Percentiles rank a stretch among this genome's conserved stretches.
phyloP scores from a whole-genome alignment of 2,113 vertebrate genomes.

The Dinomys branickii region DNA sequence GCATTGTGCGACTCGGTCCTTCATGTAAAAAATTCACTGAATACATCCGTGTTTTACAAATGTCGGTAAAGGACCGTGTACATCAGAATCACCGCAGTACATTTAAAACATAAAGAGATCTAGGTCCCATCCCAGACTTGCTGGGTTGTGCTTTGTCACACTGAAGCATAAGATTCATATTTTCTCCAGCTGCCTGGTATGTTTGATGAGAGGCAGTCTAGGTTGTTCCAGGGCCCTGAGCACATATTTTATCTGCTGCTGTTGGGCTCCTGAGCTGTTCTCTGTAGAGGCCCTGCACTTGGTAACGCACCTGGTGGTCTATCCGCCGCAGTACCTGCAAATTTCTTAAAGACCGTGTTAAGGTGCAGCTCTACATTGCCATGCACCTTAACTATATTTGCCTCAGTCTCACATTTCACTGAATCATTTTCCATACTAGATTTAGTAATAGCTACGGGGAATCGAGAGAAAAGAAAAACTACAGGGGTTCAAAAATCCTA shows the following conservation, averaged over 20 bases:
- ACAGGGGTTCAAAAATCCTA: background rate
- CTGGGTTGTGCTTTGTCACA: background rate
- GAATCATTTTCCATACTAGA: background rate
- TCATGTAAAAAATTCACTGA: background rate
- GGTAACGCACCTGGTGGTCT: background rate
- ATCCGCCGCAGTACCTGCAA: background rate
- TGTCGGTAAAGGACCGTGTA: background rate
- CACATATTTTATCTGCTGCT: accelerated
- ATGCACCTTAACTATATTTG: background rate
- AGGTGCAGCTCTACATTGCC: background rate
- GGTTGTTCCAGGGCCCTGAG: background rate
- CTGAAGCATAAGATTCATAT: background rate
- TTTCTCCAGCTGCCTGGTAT: background rate
- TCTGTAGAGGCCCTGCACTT: background rate
- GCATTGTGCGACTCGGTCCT: background rate
- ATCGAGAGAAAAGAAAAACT: background rate
- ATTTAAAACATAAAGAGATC: background rate
- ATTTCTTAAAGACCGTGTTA: background rate
- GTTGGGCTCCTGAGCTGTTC: accelerated
- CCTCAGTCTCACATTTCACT: background rate
- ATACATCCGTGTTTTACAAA: background rate
- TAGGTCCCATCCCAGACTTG: background rate
- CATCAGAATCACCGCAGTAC: background rate
- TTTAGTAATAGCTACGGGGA: background rate
- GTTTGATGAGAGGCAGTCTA: background rate